Percentiles rank a stretch among this genome's conserved stretches.
phyloP scores from a whole-genome alignment of 2,113 vertebrate genomes.

The Sardina pilchardus region DNA sequence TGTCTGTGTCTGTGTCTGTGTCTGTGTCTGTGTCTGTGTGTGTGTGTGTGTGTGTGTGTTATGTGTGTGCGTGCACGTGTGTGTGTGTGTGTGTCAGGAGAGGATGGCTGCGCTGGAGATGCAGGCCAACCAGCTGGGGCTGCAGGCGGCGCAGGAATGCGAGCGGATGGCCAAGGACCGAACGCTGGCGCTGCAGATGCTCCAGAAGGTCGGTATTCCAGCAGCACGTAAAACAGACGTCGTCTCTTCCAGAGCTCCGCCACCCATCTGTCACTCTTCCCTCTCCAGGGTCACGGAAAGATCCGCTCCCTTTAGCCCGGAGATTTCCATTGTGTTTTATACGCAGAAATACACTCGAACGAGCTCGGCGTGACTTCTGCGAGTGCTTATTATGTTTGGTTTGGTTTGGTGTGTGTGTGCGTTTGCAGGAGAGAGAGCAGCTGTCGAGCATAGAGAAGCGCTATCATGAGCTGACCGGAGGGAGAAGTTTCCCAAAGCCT shows the following conservation, averaged over 20 bases:
- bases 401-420: too few species aligned
- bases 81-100: slow-evolving; percentile 70
- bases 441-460: slow-evolving; percentile 79
- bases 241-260: not conserved
- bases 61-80: slow-evolving; percentile 24
- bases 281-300: not conserved
- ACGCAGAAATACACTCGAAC: not conserved
- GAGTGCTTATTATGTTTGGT: not conserved
- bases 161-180: slow-evolving; percentile 82
- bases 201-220: slow-evolving; percentile 83
- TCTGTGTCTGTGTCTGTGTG: slow-evolving; percentile 51
- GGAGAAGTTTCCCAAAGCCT: slow-evolving; percentile 78
- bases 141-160: slow-evolving; percentile 83
- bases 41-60: slow-evolving; percentile 33
- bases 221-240: not conserved
- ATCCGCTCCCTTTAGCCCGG: not conserved
- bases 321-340: not conserved
- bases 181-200: slow-evolving; percentile 75
- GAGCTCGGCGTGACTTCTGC: not conserved
- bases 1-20: not conserved
- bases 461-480: slow-evolving; percentile 78
- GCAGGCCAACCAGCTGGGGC: slow-evolving; percentile 84
- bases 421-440: slow-evolving; percentile 85
- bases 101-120: slow-evolving; percentile 82
- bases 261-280: not conserved